A percentile compares a stretch with the other conserved stretches of the same genome.
Conservation (phyloP, 2,888 invertebrate species). For the Tanytarsus gracilentus region DNA sequence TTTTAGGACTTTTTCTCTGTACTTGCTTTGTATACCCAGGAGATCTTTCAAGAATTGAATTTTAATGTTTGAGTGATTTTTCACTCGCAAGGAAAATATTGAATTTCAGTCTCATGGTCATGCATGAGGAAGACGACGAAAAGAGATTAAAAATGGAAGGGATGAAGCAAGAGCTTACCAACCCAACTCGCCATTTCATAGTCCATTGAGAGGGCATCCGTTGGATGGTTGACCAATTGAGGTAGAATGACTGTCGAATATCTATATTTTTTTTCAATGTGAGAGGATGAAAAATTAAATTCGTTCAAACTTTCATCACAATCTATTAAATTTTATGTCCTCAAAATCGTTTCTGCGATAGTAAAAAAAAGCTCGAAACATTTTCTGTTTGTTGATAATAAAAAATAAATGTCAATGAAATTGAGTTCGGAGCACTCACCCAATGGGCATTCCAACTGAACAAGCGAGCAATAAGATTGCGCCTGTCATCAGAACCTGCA, state of each 20-base stretch:
- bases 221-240: slow-evolving; percentile 51
- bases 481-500: slow-evolving; percentile 60
- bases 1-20: background rate
- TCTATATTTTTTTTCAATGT: too few relatives aligned
- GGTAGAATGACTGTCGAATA: slow-evolving; percentile 65
- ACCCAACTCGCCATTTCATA: slow-evolving; percentile 72
- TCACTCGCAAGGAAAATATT: background rate
- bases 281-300: background rate
- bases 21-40: background rate
- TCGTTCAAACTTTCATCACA: background rate
- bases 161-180: slow-evolving; percentile 35
- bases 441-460: slow-evolving; percentile 72
- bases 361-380: background rate
- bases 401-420: slow-evolving; percentile 33
- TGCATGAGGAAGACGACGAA: background rate
- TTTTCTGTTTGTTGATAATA: background rate
- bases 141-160: background rate
- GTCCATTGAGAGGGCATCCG: slow-evolving; percentile 53
- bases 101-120: background rate
- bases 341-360: background rate
- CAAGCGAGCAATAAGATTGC: slow-evolving; percentile 61
- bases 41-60: background rate
- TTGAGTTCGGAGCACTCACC: slow-evolving; percentile 38
- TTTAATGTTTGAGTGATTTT: slow-evolving; percentile 19
- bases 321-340: background rate